A percentile compares a stretch with the other conserved stretches of the same genome.
phyloP scores from a whole-genome alignment of 2,888 invertebrate genomes.

The Lasioglossum zephyrum region DNA sequence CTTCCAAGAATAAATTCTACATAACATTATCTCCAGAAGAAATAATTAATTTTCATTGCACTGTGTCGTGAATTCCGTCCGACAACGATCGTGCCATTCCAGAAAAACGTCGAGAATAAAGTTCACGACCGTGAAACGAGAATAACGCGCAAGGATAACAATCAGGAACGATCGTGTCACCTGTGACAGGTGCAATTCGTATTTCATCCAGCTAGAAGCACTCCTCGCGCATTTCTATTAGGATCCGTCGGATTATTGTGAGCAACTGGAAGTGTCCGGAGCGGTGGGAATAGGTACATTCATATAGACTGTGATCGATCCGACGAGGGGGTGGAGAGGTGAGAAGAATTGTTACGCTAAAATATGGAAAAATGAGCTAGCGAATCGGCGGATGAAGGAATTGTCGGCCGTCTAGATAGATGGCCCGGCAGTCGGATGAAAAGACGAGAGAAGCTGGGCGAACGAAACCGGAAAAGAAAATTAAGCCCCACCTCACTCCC shows the following conservation, averaged over 20 bases:
- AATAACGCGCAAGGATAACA: neutral
- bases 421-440: neutral
- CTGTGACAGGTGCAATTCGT: slow-evolving; percentile 3
- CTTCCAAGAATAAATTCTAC: neutral
- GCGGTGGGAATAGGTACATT: neutral
- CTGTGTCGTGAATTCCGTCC: neutral
- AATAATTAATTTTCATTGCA: neutral
- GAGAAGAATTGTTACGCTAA: slow-evolving; percentile 1
- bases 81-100: neutral
- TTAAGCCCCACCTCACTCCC: neutral
- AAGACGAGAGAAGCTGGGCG: neutral
- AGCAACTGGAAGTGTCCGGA: slow-evolving; percentile 1
- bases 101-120: neutral
- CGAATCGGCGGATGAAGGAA: neutral
- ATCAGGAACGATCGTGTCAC: neutral
- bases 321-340: neutral
- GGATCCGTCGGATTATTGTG: neutral
- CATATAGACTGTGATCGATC: slow-evolving; percentile 14
- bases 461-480: slow-evolving; percentile 8
- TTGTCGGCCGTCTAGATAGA: slow-evolving; percentile 7
- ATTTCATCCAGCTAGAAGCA: neutral
- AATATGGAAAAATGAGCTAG: slow-evolving; percentile 20
- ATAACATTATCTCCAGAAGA: neutral
- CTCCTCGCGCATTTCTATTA: slow-evolving; percentile 13
- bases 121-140: neutral